Conservation (phyloP, 2,888 invertebrate genomes). For the Caradrina clavipalpis region DNA sequence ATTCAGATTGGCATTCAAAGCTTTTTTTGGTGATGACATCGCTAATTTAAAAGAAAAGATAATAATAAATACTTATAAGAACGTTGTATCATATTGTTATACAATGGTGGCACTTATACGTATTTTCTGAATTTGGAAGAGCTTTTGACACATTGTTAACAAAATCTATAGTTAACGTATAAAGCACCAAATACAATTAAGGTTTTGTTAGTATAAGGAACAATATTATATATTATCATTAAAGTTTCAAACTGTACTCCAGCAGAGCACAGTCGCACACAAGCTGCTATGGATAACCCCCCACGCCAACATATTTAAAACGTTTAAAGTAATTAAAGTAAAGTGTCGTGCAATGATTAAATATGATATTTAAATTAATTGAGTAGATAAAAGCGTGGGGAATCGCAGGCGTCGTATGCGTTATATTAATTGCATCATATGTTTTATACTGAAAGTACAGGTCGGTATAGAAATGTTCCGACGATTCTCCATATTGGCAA, state of each 20-base stretch:
- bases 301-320: conserved; percentile 40
- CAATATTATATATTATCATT: no score
- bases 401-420: conserved; percentile 52
- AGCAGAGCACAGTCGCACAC: conserved; percentile 20
- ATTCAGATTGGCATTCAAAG: neutral
- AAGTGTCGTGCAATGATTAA: conserved; percentile 61
- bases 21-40: conserved; percentile 62
- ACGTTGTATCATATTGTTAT: conserved; percentile 49
- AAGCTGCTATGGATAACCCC: conserved; percentile 16
- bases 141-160: conserved; percentile 15
- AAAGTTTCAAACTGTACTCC: conserved; percentile 1
- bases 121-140: conserved; percentile 22
- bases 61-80: conserved; percentile 64
- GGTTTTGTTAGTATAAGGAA: no score
- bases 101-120: conserved; percentile 27
- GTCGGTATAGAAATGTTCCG: conserved; percentile 25
- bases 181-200: neutral
- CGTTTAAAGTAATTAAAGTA: conserved; percentile 62
- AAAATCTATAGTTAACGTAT: neutral
- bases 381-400: conserved; percentile 64
- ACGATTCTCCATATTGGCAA: neutral
- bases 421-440: conserved; percentile 60
- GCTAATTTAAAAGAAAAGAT: conserved; percentile 65
- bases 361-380: conserved; percentile 71
- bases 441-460: conserved; percentile 48